A percentile compares a stretch with the other conserved stretches of the same genome.
phyloP scores from a whole-genome alignment of 2,888 invertebrate genomes.

The Scrobipalpa atriplicella region DNA sequence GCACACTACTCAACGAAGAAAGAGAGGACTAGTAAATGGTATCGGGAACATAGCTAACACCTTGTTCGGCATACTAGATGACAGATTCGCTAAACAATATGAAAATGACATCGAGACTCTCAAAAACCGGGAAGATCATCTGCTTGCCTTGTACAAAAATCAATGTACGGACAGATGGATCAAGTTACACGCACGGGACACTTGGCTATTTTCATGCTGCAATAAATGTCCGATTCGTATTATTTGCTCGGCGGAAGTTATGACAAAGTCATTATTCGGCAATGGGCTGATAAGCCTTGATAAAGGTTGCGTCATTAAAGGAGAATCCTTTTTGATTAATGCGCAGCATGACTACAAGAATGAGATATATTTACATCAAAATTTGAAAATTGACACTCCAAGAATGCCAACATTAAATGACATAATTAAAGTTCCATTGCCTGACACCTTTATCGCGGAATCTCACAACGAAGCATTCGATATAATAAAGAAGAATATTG shows the following conservation, averaged over 20 bases:
- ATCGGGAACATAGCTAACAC: conserved; percentile 34
- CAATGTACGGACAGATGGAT: neutral
- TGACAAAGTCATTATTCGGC: neutral
- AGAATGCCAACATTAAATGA: neutral
- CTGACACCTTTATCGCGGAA: no score
- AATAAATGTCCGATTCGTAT: neutral
- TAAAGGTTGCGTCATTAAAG: neutral
- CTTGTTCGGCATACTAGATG: conserved; percentile 35
- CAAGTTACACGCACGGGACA: neutral
- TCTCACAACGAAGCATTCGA: no score
- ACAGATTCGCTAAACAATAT: conserved; percentile 29
- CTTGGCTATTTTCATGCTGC: conserved; percentile 1
- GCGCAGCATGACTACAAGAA: neutral
- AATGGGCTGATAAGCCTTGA: neutral
- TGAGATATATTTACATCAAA: neutral
- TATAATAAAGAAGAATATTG: no score
- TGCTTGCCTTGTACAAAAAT: neutral
- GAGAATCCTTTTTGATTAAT: neutral
- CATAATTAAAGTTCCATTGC: neutral
- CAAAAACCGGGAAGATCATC: neutral
- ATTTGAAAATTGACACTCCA: neutral
- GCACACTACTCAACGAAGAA: no score
- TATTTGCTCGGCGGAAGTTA: neutral
- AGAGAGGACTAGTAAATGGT: conserved; percentile 32
- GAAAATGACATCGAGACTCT: conserved; percentile 26